Evolutionary conservation across 2,113 vertebrate species (phyloP), one percentile per base, ranked within the genome.

Genomic region (Panthera tigris): DNA sequence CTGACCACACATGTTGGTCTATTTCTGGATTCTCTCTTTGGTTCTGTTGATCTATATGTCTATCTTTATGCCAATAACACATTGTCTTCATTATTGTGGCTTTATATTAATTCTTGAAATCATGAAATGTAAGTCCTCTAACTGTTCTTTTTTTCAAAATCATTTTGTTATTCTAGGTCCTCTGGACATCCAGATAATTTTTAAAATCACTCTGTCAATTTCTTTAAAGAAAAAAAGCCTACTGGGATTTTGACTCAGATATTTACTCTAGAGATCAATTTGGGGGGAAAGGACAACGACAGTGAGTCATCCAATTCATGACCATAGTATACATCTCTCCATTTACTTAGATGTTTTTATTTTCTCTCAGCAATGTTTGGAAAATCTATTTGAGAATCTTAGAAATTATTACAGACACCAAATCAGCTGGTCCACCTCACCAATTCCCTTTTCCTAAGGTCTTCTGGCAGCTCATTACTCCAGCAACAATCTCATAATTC

Each of bases 331-430:
- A 71, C 71, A 92, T 39, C 36, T 94, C 31, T 94, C 87, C 48
- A 45, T 91, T 91, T 96, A 89, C 23, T 86, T 89, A 86, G 27
- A 41, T 78, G 71, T 81, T 76, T 91, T 95, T 63, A 82, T 89
- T 94, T 97, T 86, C 14, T 89, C 18, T 91, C 31, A 83, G 52
- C 2, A 79, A 82, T n/a, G 27, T 84, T 81, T 96, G 31, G 31
- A 52, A 86, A 82, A 19, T n/a, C 29, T 18, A 69, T 66, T 79
- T 87, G 52, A 93, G 91, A 76, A 94, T 41, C 61, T 31, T 21
- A 91, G 39, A 87, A 90, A 94, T 87, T n/a, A 97, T 45, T 83
- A 83, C 33, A 45, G 78, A 92, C 25, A 76, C 33, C 33, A 91
- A 87, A 15, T 76, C 19, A 63, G 88, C 21, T 69, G 31, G 57